Conservation (phyloP, 2,113 vertebrate genomes). For the Beaufortia kweichowensis region DNA sequence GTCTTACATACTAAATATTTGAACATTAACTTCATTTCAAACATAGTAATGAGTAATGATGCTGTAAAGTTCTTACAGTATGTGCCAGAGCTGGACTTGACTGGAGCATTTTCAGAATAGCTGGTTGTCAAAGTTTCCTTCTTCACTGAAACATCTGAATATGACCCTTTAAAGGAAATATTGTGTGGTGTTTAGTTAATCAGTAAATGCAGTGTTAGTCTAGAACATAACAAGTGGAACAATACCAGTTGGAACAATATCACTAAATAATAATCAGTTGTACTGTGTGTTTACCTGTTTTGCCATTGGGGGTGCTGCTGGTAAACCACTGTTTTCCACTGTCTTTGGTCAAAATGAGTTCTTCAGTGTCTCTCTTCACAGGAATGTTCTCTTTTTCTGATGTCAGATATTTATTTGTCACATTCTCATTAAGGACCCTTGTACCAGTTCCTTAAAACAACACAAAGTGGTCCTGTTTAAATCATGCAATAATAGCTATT, state of each 20-base stretch:
- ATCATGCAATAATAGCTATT: neutral
- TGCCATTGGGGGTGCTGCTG: conserved; percentile 66
- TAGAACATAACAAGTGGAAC: neutral
- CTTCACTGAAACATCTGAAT: conserved; percentile 86
- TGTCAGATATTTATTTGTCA: conserved; percentile 85
- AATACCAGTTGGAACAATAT: too few relatives aligned
- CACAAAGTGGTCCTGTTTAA: conserved; percentile 15
- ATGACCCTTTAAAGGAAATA: conserved; percentile 71
- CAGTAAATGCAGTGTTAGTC: neutral
- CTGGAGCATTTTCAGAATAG: conserved; percentile 66
- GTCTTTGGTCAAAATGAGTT: conserved; percentile 89
- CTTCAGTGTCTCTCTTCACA: conserved; percentile 84
- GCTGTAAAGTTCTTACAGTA: conserved; percentile 69
- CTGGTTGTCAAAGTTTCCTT: conserved; percentile 83
- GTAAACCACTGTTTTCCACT: conserved; percentile 93
- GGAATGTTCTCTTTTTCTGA: conserved; percentile 87
- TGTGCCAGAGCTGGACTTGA: conserved; percentile 79
- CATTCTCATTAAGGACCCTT: conserved; percentile 78
- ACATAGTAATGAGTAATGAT: neutral
- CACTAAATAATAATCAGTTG: neutral
- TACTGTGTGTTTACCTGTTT: conserved; percentile 67
- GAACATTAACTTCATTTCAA: neutral
- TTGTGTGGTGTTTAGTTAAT: neutral
- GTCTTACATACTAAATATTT: neutral
- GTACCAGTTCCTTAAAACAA: conserved; percentile 60